Base-by-base conservation (phyloP, 2,113 vertebrate genomes). In the Zingel zingel region DNA sequence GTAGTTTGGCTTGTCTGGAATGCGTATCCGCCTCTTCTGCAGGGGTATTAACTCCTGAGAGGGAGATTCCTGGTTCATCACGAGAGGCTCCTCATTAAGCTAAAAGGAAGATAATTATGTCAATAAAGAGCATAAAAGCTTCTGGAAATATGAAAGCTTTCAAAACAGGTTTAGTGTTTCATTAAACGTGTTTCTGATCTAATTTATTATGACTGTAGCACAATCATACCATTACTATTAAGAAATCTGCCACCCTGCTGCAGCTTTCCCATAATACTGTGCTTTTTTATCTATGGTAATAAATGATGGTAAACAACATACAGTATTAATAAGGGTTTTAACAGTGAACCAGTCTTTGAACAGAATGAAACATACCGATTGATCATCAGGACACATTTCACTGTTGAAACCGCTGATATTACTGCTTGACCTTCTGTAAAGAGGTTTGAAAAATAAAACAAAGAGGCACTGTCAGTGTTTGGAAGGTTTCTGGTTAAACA, bases 371-470 rank as follows among this genome's bases (percentile, higher is more conserved):
- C 95, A 62, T 85, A 99, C 98, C 95, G 95, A 96, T 74, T 98
- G 97, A 64, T 99, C 98, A 2, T 99, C 98, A 25, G 97, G 91
- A 90, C 96, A 96, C 87, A 97, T 96, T 86, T 99, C 98, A 25
- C 96, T 98, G 95, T 98, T 99, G 94, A 98, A 96, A 4, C 97
- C 97, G 0, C 98, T 99, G 92, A 97, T 94, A 56, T 97, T 99
- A 90, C 98, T 99, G 90, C 97, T 98, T 0, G 98, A 98, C 50
- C 98, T 95, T 90, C 98, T 99, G 92, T 56, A 39, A 81, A 87
- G 30, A 76, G 8, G 78, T 67, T 0, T 15, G 6, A 48, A 25
- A n/a, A 50, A 48, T 2, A 72, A 59, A 56, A 47, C 0, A 77
- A 53, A 85, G 10, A 64, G 12, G 63, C 14, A 69, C 7, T 75